Evolutionary conservation across 2,888 invertebrate genomes (phyloP).

Genomic region (Aspidapion aeneum): DNA sequence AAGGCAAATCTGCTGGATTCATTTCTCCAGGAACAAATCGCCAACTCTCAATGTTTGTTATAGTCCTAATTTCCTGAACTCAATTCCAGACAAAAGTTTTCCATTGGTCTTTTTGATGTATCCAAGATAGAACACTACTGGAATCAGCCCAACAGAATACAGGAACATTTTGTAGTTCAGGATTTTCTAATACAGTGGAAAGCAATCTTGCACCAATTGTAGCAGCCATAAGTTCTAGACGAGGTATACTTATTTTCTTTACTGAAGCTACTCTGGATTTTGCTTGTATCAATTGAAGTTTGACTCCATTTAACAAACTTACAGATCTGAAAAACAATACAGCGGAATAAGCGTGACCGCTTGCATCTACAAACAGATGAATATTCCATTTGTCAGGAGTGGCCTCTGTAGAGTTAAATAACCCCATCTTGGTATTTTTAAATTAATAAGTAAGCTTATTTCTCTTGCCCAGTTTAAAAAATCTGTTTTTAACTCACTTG

Average conservation of each 20-base stretch:
- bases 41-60: neutral
- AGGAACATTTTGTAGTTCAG: neutral
- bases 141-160: neutral
- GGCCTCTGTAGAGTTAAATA: neutral
- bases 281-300: neutral
- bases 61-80: neutral
- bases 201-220: neutral
- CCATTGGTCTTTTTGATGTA: neutral
- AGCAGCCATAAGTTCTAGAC: slow-evolving; percentile 5
- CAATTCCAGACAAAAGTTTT: neutral
- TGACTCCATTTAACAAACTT: neutral
- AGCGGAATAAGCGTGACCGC: neutral
- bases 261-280: slow-evolving; percentile 1
- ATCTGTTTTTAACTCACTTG: neutral
- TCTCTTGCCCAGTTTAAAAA: neutral
- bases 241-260: neutral
- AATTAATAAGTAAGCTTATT: neutral
- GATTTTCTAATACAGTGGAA: neutral
- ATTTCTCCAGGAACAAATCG: neutral
- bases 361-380: neutral
- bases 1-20: neutral
- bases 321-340: neutral
- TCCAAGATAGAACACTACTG: neutral
- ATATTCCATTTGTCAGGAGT: neutral
- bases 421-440: neutral